Conservation (phyloP, 2,888 invertebrate genomes). For the Drosophila lacicola region DNA sequence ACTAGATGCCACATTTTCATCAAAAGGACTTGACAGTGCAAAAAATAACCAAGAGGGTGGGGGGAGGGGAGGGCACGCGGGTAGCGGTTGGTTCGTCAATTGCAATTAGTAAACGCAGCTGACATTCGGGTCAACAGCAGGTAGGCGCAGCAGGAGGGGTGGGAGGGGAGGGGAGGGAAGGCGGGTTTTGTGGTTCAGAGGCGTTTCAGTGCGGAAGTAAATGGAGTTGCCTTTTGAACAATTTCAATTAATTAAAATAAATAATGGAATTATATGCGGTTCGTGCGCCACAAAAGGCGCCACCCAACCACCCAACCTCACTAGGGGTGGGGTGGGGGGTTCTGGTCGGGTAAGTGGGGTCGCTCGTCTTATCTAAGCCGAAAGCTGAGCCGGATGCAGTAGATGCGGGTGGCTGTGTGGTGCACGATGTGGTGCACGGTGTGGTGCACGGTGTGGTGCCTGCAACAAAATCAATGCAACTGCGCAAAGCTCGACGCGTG, state of each 20-base stretch:
- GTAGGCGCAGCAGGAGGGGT: not conserved
- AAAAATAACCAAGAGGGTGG: not conserved
- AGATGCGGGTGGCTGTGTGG: not conserved
- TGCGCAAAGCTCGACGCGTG: conserved; percentile 40
- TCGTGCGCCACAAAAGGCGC: conserved; percentile 14
- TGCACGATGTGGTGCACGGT: conserved; percentile 1
- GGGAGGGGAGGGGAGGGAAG: not conserved
- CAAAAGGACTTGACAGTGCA: not conserved
- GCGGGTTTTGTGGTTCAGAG: not conserved
- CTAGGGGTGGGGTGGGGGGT: not conserved
- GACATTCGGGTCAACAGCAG: conserved; percentile 58
- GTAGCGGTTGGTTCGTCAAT: conserved; percentile 12
- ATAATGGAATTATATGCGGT: conserved; percentile 66
- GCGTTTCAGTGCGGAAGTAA: not conserved
- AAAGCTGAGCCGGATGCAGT: conserved; percentile 28
- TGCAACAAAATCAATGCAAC: conserved; percentile 59
- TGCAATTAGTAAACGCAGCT: conserved; percentile 56
- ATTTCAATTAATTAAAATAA: conserved; percentile 76
- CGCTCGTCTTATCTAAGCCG: conserved; percentile 40
- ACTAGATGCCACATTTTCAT: conserved; percentile 19
- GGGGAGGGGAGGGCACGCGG: not conserved
- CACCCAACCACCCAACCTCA: not conserved
- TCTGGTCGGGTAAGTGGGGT: not conserved
- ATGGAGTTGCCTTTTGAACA: conserved; percentile 48
- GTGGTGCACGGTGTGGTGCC: conserved; percentile 3